A percentile compares a stretch with the other conserved stretches of the same genome.
These are phyloP conservation scores for Symphodus melops DNA, from an alignment of 2,113 vertebrate genomes.

Conservation along the genomic window DNA sequence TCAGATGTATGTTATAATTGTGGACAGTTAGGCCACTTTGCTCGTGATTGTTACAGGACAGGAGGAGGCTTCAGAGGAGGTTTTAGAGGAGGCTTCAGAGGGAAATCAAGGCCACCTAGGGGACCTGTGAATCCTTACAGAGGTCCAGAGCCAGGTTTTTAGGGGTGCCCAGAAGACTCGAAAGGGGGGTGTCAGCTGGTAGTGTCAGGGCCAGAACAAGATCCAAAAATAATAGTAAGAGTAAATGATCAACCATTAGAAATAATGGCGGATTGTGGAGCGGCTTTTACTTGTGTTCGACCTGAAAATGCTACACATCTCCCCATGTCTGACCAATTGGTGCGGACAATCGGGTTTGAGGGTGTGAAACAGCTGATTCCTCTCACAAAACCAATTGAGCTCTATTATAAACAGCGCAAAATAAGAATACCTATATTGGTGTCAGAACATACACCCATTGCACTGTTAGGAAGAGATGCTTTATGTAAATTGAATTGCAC, in stretches of 20 bases:
- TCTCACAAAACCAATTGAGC: constrained; percentile 1
- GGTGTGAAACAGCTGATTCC: not conserved
- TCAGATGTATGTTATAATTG: too few species aligned
- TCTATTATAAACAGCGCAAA: not conserved
- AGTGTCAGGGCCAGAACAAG: too few species aligned
- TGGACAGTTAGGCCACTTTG: too few species aligned
- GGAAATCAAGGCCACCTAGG: not conserved
- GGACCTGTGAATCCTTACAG: not conserved
- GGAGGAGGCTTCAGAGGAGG: too few species aligned
- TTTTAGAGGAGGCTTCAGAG: not conserved
- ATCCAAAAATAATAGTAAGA: too few species aligned
- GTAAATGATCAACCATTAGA: too few species aligned
- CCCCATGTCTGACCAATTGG: too few species aligned
- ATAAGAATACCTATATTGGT: not conserved
- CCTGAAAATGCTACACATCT: too few species aligned
- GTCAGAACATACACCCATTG: not conserved
- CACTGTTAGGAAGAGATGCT: not conserved
- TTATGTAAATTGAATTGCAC: not conserved
- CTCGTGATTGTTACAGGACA: too few species aligned
- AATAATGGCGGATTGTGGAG: too few species aligned
- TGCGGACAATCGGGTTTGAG: too few species aligned
- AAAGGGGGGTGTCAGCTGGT: not conserved
- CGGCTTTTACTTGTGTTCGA: too few species aligned
- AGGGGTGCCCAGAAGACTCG: not conserved
- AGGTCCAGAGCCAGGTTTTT: not conserved